Evolutionary conservation across 1,140 invertebrate species (phyloP), one percentile per base, ranked within the genome.

Genomic region (Ips nitidus): DNA sequence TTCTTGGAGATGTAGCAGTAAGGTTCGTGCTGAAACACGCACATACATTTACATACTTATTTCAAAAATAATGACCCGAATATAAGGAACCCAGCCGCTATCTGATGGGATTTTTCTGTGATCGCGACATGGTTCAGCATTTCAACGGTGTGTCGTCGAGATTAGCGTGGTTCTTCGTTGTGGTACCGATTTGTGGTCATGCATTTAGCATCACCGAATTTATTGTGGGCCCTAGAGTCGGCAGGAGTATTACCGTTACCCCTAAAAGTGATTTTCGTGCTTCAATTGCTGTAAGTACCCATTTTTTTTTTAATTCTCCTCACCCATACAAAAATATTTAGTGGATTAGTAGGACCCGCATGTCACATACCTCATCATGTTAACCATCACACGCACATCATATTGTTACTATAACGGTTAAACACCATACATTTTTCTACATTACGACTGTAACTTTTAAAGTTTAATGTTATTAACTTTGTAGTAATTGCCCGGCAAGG

Each of bases 1-100:
- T 65, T 65, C 41, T 47, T 22, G n/a, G 62, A 65, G 62, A 65
- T 65, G 62, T 65, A 65, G 62, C 59, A 65, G 62, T 65, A 65
- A 65, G 39, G 62, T 65, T 65, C 62, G 22, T 38, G 52, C n/a
- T 52, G 50, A 53, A 52, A 57, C 64, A 66, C 63, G 53, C 64
- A 58, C 64, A 66, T 45, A 22, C 22, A 64, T 64, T 42, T 53
- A 58, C 55, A 66, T 65, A 55, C 42, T 45, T 61, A 36, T 36
- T 55, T 55, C n/a, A 55, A 57, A 66, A 68, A 68, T 68, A 68
- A 68, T 68, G 66, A 68, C 66, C 66, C 66, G 66, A 68, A 68
- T 68, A 56, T 68, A 60, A 68, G 66, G 57, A 60, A 60, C 58
- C 41, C 50, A 53, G 38, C 60, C 60, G 45, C 60, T 52, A 62